Evolutionary conservation across 2,888 invertebrate genomes (phyloP).

Genomic region (Dryobota labecula): DNA sequence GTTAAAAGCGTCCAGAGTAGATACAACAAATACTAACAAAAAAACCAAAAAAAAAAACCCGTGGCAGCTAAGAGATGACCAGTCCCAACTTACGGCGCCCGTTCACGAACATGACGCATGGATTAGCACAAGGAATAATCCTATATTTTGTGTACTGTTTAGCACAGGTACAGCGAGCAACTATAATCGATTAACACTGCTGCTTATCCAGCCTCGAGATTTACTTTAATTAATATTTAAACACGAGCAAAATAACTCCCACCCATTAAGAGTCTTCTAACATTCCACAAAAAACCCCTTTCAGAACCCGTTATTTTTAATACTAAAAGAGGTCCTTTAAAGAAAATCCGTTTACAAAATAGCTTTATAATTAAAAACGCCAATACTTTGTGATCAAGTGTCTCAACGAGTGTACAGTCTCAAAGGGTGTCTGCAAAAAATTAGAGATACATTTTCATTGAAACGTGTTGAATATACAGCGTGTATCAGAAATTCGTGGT

Average conservation of each 20-base stretch:
- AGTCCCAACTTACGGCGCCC: too few relatives aligned
- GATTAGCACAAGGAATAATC: too few relatives aligned
- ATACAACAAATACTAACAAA: too few relatives aligned
- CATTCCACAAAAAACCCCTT: slow-evolving; percentile 8
- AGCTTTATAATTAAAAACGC: slow-evolving; percentile 58
- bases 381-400: slow-evolving; percentile 55
- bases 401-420: slow-evolving; percentile 25
- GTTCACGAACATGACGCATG: too few relatives aligned
- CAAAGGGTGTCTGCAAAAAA: slow-evolving; percentile 26
- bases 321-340: slow-evolving; percentile 7
- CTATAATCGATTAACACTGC: not conserved
- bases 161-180: not conserved
- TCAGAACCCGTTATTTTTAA: slow-evolving; percentile 11
- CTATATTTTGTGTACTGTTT: not conserved
- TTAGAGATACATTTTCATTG: slow-evolving; percentile 16
- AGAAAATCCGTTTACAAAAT: slow-evolving; percentile 19
- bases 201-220: not conserved
- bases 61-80: too few relatives aligned
- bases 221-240: not conserved
- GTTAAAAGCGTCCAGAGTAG: too few relatives aligned
- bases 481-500: not conserved
- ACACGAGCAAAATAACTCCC: not conserved
- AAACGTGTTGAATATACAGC: slow-evolving; percentile 12
- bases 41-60: too few relatives aligned
- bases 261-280: not conserved